A percentile compares a stretch with the other conserved stretches of the same genome.
These are phyloP conservation scores for Fregetta grallaria DNA, from an alignment of 2,113 vertebrate species.

Conservation along the genomic window DNA sequence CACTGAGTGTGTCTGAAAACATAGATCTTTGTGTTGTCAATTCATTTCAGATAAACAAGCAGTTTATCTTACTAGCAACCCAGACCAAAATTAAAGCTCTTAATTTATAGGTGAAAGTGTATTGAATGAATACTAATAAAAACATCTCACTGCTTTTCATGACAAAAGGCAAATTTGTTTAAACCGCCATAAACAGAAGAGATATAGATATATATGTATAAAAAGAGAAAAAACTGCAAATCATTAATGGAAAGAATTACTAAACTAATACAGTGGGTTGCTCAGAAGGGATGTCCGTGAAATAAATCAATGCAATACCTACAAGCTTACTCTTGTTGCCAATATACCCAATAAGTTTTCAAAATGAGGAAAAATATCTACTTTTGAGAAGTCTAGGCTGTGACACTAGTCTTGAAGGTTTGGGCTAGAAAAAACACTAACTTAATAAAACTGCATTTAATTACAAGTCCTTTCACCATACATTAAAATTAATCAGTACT, in stretches of 20 bases:
- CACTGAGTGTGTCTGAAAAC: not conserved
- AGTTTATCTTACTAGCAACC: not conserved
- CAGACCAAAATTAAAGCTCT: not conserved
- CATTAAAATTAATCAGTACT: constrained; percentile 64
- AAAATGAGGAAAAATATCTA: not conserved
- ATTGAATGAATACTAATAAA: not conserved
- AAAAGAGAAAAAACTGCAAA: not conserved
- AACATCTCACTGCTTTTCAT: not conserved
- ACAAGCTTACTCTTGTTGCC: not conserved
- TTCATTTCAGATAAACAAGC: not conserved
- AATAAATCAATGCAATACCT: constrained; percentile 19
- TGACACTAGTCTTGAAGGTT: not conserved
- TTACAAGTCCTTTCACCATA: constrained; percentile 49
- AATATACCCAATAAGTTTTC: not conserved
- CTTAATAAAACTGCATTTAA: constrained; percentile 49
- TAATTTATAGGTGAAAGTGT: not conserved
- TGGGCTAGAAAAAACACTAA: constrained; percentile 14
- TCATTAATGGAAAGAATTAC: constrained; percentile 1
- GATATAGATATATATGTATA: not conserved
- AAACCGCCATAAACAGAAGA: not conserved
- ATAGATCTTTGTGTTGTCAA: not conserved
- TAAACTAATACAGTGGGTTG: not conserved
- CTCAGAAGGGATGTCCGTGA: not conserved
- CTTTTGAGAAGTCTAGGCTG: not conserved
- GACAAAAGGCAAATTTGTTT: not conserved